phyloP scores from a whole-genome alignment of 2,888 invertebrate species.

The Ctenicera cuprea region DNA sequence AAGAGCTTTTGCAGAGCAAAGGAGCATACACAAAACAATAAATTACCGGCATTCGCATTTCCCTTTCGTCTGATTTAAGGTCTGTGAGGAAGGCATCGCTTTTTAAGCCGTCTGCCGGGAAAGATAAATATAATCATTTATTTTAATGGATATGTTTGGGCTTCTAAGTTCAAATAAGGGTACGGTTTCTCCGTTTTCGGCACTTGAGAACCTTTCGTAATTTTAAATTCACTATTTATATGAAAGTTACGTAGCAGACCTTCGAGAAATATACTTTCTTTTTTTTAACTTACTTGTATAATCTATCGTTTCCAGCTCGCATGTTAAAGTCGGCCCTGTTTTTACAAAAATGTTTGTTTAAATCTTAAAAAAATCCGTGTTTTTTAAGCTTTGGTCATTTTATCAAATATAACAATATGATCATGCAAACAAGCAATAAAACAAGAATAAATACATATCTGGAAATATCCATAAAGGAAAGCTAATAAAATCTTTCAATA shows the following conservation, averaged over 20 bases:
- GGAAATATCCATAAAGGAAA: background rate
- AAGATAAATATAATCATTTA: slow-evolving; percentile 34
- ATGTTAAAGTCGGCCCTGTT: too few species aligned
- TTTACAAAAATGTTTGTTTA: too few species aligned
- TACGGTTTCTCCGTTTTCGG: background rate
- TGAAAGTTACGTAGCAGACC: too few species aligned
- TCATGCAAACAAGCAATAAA: slow-evolving; percentile 5
- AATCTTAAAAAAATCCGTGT: too few species aligned
- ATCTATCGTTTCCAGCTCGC: too few species aligned
- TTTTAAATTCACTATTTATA: too few species aligned
- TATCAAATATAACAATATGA: too few species aligned
- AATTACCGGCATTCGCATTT: slow-evolving; percentile 32
- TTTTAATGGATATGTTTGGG: slow-evolving; percentile 15
- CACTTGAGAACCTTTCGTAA: too few species aligned
- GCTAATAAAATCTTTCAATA: slow-evolving; percentile 13
- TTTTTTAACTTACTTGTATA: too few species aligned
- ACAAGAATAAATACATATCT: background rate
- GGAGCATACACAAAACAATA: slow-evolving; percentile 25
- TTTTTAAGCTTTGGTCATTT: too few species aligned
- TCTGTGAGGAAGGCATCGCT: slow-evolving; percentile 10
- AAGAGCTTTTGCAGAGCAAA: slow-evolving; percentile 13
- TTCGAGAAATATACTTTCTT: too few species aligned
- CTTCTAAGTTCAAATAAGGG: slow-evolving; percentile 12
- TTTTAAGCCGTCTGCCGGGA: slow-evolving; percentile 6
- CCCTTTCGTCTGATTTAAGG: slow-evolving; percentile 31